phyloP scores from a whole-genome alignment of 2,797 vertebrate species.

The Anguilla anguilla region DNA sequence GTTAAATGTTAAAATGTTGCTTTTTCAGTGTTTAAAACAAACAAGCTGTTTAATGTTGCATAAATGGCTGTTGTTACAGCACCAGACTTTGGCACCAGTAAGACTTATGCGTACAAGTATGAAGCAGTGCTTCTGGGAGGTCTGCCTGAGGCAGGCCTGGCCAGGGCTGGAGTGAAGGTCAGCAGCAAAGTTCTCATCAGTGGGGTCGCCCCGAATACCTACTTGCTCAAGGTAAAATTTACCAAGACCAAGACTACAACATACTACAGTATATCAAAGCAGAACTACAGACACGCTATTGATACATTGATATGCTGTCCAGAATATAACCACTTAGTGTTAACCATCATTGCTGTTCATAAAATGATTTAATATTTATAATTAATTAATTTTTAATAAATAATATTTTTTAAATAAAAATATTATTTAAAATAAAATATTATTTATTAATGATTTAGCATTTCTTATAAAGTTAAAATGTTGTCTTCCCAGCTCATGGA shows the following conservation, averaged over 20 bases:
- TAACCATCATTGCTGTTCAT: too few relatives aligned
- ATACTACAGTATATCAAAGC: background rate
- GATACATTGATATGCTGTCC: background rate
- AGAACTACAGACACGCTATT: background rate
- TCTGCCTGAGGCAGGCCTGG: conserved; percentile 73
- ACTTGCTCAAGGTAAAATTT: conserved; percentile 72
- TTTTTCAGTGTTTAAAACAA: background rate
- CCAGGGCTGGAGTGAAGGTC: conserved; percentile 76
- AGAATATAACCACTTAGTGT: too few relatives aligned
- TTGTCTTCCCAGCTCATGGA: conserved; percentile 64
- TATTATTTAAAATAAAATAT: background rate
- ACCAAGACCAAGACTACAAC: background rate
- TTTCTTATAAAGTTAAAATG: background rate
- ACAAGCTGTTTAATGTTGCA: background rate
- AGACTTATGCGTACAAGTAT: conserved; percentile 75
- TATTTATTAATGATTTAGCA: background rate
- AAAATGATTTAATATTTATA: too few relatives aligned
- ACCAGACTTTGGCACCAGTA: conserved; percentile 65
- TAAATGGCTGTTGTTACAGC: conserved; percentile 50
- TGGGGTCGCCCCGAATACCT: conserved; percentile 58
- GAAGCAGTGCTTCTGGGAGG: conserved; percentile 68
- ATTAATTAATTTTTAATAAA: too few relatives aligned
- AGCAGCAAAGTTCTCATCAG: conserved; percentile 75
- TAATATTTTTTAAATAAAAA: too few relatives aligned
- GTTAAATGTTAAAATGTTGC: background rate